Conservation (phyloP, 2,797 vertebrate genomes). For the Gymnoscopelus braueri region DNA sequence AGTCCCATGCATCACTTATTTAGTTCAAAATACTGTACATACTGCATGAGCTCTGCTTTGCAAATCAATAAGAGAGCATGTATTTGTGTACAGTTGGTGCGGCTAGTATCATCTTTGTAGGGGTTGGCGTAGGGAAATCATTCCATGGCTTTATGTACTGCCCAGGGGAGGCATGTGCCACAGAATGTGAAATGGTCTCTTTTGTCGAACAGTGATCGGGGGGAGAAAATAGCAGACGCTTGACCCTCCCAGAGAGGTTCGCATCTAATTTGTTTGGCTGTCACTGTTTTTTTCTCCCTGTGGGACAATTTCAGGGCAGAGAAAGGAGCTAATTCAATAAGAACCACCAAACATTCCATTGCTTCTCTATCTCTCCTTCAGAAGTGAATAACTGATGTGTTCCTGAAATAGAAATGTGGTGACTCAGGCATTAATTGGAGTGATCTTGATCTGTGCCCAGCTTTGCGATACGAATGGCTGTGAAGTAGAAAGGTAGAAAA, state of each 20-base stretch:
- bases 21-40: conserved; percentile 23
- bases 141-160: conserved; percentile 64
- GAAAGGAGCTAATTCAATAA: conserved; percentile 52
- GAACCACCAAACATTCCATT: conserved; percentile 43
- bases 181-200: conserved; percentile 67
- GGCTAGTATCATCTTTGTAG: conserved; percentile 54
- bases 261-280: conserved; percentile 68
- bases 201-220: conserved; percentile 57
- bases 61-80: conserved; percentile 75
- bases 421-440: conserved; percentile 48
- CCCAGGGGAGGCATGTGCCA: conserved; percentile 52
- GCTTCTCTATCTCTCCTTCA: conserved; percentile 9
- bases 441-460: conserved; percentile 36
- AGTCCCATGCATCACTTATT: conserved; percentile 48
- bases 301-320: conserved; percentile 46
- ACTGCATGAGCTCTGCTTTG: conserved; percentile 63
- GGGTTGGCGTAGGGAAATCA: conserved; percentile 70
- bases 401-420: conserved; percentile 39
- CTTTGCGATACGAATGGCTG: conserved; percentile 39
- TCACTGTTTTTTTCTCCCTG: conserved; percentile 28
- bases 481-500: conserved; percentile 48
- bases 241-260: conserved; percentile 66
- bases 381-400: conserved; percentile 56
- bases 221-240: conserved; percentile 53
- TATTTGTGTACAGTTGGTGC: conserved; percentile 67